A percentile compares a stretch with the other conserved stretches of the same genome.
Conservation (phyloP, 2,888 invertebrate genomes). For the Tipula helvola region DNA sequence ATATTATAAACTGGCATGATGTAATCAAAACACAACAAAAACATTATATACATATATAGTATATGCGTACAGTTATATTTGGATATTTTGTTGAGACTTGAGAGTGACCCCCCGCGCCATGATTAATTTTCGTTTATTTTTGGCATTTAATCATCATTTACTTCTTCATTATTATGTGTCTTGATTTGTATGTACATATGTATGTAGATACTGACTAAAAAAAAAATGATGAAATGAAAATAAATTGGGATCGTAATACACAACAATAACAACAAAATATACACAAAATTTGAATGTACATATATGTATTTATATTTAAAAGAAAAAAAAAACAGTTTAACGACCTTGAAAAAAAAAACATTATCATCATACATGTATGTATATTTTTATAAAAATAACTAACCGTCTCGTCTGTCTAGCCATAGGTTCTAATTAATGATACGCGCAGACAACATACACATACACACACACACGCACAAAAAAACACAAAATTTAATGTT, state of each 20-base stretch:
- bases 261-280: not conserved
- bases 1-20: not conserved
- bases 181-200: not conserved
- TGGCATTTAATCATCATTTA: not conserved
- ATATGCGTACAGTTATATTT: not conserved
- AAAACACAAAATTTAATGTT: not conserved
- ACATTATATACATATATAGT: not conserved
- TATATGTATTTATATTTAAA: not conserved
- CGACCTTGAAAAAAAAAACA: not conserved
- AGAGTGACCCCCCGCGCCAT: not conserved
- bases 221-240: not conserved
- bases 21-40: not conserved
- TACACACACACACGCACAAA: not conserved
- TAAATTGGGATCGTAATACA: not conserved
- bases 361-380: not conserved
- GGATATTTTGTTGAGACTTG: not conserved
- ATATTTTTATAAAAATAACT: not conserved
- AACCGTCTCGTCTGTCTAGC: constrained; percentile 4
- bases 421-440: constrained; percentile 4
- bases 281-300: not conserved
- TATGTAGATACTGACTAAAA: not conserved
- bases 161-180: not conserved
- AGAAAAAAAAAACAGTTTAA: not conserved
- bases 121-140: not conserved
- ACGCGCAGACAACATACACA: not conserved